Evolutionary conservation across 2,113 vertebrate species (phyloP).

Genomic region (Callospermophilus lateralis): DNA sequence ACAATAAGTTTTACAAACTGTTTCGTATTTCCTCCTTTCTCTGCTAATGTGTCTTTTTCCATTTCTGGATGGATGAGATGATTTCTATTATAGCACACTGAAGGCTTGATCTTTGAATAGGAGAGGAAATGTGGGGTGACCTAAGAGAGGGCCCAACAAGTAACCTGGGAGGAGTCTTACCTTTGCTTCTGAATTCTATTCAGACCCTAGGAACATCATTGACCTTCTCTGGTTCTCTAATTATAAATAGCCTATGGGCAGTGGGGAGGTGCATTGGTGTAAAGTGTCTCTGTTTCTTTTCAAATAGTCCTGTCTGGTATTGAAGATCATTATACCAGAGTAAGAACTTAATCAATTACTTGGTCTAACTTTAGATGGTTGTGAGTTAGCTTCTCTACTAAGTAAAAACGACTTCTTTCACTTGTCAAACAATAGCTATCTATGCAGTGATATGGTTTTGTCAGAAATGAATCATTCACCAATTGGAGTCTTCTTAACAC

Average conservation of each 20-base stretch:
- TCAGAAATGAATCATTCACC: not conserved
- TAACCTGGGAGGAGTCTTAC: not conserved
- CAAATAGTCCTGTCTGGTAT: not conserved
- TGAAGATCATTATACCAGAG: not conserved
- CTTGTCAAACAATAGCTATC: conserved; percentile 23
- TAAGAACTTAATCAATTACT: not conserved
- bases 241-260: not conserved
- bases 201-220: not conserved
- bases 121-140: not conserved
- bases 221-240: not conserved
- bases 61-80: conserved; percentile 11
- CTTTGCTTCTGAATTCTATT: conserved; percentile 49
- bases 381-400: not conserved
- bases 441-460: not conserved
- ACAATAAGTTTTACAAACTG: not conserved
- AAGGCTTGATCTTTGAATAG: conserved; percentile 11
- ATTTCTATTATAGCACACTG: not conserved
- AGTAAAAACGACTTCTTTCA: not conserved
- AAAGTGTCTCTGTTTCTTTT: conserved; percentile 48
- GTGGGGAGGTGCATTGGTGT: not conserved
- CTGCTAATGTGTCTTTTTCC: not conserved
- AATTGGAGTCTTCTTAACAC: not conserved
- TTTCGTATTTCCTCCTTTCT: not conserved
- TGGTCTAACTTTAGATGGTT: not conserved
- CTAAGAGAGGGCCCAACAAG: not conserved